Evolutionary conservation across 1,140 invertebrate species (phyloP), one percentile per base, ranked within the genome.

Genomic region (Drosophila mojavensis): DNA sequence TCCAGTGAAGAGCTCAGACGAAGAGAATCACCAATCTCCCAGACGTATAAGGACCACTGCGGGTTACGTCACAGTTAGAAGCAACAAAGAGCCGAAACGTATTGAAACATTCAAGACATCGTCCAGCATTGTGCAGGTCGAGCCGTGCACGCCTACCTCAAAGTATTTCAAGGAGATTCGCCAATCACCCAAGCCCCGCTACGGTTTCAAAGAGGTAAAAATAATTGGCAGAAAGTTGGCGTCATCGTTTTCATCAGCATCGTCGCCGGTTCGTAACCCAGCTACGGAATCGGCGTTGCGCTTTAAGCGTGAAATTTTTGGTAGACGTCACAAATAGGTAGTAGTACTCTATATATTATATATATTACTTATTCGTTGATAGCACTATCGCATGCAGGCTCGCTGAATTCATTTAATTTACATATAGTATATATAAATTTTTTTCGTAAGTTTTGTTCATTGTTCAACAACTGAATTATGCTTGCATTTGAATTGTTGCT

Each of bases 141-240:
- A 90, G 74, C 86, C 86, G 1, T 30, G 55, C 5, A 89, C 90
- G 4, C 90, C 90, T 1, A 80, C 26, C 4, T 69, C 70, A 3
- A 88, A 91, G 39, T 78, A 76, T 48, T 91, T 91, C 10, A 69
- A 64, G 9, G 90, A 82, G 60, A 26, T 66, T 65, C 76, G 78
- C 0, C 10, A 53, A 26, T 70, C 90, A 5, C 83, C 88, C 1
- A 60, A 15, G 3, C 59, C 20, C 7, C 63, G 45, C 2, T 65
- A 33, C 5, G 59, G 63, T 0, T 83, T 80, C 33, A 63, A 56
- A 5, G 70, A 78, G 10, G 5, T 50, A 0, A 65, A 43, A 6
- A 7, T 26, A 0, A 10, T 28, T 1, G 73, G 43, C 15, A 72
- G 56, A 28, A 70, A 56, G 2, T 1, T 24, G 20, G 20, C 20